Conservation (phyloP, 2,888 invertebrate genomes). For the Lepidonotus clava region DNA sequence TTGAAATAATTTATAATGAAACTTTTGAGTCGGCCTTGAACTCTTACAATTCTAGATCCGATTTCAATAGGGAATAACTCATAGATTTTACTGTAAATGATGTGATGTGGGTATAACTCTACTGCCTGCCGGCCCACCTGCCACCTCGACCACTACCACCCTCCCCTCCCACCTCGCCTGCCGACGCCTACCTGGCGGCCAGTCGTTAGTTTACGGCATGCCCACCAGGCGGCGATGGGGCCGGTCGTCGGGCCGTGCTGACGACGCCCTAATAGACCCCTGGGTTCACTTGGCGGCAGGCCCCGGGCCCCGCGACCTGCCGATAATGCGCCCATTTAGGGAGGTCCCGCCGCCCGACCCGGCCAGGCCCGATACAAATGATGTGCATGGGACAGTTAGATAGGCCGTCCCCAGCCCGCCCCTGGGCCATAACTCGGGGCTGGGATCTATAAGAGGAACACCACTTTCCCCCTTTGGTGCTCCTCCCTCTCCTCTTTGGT, state of each 20-base stretch:
- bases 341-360: constrained; percentile 12
- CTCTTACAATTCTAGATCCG: no score
- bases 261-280: constrained; percentile 41
- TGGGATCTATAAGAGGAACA: constrained; percentile 21
- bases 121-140: not conserved
- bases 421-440: constrained; percentile 8
- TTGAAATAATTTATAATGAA: no score
- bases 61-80: no score
- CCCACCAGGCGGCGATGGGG: not conserved
- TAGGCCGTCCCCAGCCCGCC: constrained; percentile 28
- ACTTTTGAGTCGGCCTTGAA: no score
- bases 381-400: constrained; percentile 51
- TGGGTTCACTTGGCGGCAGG: constrained; percentile 45
- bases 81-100: no score
- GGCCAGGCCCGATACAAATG: constrained; percentile 51
- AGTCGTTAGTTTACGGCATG: not conserved
- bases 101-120: not conserved
- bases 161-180: not conserved
- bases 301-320: constrained; percentile 33
- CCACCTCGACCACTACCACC: not conserved
- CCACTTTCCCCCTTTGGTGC: not conserved
- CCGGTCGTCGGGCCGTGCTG: constrained; percentile 33
- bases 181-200: not conserved
- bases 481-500: no score
- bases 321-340: constrained; percentile 54